phyloP scores from a whole-genome alignment of 2,113 vertebrate species.

The Grammomys surdaster region DNA sequence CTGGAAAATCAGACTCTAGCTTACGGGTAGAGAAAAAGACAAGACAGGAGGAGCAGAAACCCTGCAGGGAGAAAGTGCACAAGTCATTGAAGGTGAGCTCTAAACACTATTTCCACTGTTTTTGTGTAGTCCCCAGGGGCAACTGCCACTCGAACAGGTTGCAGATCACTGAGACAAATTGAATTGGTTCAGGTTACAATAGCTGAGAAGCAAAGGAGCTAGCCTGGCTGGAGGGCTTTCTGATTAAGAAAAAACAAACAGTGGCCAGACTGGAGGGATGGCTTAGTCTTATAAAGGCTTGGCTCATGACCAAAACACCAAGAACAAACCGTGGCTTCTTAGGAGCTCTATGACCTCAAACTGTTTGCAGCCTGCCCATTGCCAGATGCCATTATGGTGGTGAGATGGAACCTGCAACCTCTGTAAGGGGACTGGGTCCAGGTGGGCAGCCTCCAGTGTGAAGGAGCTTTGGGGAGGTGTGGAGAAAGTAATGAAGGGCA shows the following conservation, averaged over 20 bases:
- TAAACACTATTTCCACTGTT: not conserved
- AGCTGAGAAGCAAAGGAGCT: not conserved
- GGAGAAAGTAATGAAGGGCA: slow-evolving; percentile 18
- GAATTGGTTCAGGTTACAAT: not conserved
- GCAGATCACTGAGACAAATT: not conserved
- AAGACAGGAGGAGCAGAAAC: not conserved
- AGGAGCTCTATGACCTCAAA: not conserved
- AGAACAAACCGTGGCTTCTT: not conserved
- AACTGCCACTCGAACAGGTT: not conserved
- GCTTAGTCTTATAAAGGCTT: not conserved
- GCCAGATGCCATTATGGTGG: not conserved
- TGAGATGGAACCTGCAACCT: not conserved
- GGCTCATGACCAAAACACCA: not conserved
- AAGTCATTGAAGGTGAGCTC: not conserved
- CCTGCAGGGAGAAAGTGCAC: too few relatives aligned
- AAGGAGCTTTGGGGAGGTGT: not conserved
- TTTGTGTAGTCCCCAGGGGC: not conserved
- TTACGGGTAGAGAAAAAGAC: not conserved
- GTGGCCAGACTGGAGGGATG: not conserved
- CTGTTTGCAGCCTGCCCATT: slow-evolving; percentile 53
- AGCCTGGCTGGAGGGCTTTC: not conserved
- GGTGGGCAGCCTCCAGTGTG: not conserved
- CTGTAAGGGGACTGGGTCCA: not conserved
- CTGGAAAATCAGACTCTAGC: not conserved
- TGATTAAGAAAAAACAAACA: not conserved